Evolutionary conservation across 2,888 invertebrate species (phyloP).

Genomic region (Erebia epiphron): DNA sequence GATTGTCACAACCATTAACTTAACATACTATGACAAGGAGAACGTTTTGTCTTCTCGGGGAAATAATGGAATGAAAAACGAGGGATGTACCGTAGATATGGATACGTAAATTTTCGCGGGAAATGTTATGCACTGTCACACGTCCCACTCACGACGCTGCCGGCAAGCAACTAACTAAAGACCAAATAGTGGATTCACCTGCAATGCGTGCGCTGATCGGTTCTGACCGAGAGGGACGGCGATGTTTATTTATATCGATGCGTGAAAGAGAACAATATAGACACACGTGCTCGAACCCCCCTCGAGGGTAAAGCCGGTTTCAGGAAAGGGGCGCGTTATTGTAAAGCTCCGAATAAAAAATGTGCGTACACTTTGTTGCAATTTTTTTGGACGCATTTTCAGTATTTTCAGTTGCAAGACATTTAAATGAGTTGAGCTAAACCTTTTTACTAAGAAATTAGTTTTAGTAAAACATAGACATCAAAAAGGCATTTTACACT

Average conservation of each 20-base stretch:
- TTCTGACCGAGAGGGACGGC: constrained; percentile 54
- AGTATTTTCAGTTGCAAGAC: not conserved
- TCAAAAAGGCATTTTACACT: no score
- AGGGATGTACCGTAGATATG: constrained; percentile 33
- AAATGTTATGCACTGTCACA: constrained; percentile 52
- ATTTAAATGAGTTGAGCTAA: no score
- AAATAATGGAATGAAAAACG: constrained; percentile 36
- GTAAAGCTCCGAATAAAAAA: constrained; percentile 72
- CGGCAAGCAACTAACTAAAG: constrained; percentile 72
- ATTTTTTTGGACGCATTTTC: constrained; percentile 21
- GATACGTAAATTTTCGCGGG: constrained; percentile 77
- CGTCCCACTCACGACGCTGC: constrained; percentile 64
- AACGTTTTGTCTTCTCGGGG: constrained; percentile 37
- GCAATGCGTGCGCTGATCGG: constrained; percentile 80
- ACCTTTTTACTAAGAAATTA: no score
- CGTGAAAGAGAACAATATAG: constrained; percentile 51
- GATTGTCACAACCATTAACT: constrained; percentile 57
- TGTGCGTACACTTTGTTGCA: constrained; percentile 47
- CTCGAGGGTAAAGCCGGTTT: constrained; percentile 68
- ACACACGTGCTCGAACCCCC: constrained; percentile 73
- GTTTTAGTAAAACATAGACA: no score
- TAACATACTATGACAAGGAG: constrained; percentile 46
- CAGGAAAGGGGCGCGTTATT: constrained; percentile 72
- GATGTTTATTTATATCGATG: constrained; percentile 36
- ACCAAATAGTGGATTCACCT: constrained; percentile 64